Evolutionary conservation across 2,113 vertebrate species (phyloP).

Genomic region (Anser brachyrhynchus): DNA sequence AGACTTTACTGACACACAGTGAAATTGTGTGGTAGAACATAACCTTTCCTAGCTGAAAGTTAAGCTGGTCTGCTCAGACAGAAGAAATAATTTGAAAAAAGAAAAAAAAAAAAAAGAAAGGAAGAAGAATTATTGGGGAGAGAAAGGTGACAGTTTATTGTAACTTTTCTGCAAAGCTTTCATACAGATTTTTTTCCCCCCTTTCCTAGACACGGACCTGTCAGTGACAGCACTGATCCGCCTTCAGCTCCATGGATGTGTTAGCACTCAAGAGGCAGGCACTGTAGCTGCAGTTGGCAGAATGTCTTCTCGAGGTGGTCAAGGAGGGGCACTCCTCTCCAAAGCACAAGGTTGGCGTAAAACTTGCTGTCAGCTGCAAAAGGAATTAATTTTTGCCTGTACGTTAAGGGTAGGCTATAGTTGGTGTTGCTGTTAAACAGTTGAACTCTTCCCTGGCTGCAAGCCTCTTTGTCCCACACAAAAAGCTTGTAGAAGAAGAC

Average conservation of each 20-base stretch:
- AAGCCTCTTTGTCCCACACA: neutral
- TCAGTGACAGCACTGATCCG: neutral
- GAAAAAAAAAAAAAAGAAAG: too few relatives aligned
- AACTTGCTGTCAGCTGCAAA: neutral
- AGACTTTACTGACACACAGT: neutral
- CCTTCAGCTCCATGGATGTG: neutral
- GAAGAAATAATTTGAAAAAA: neutral
- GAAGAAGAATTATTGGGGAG: neutral
- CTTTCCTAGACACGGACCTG: neutral
- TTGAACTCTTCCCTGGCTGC: neutral
- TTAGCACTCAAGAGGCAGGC: neutral
- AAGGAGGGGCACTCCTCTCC: neutral
- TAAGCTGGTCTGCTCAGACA: neutral
- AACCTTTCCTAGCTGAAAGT: neutral
- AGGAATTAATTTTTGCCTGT: neutral
- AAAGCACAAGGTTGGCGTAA: neutral
- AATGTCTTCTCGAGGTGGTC: neutral
- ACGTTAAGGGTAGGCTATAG: neutral
- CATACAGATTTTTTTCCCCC: neutral
- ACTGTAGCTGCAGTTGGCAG: neutral
- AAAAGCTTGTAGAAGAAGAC: neutral
- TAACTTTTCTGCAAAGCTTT: neutral
- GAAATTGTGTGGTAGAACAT: neutral
- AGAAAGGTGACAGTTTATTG: neutral
- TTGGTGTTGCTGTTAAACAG: neutral